Base-by-base conservation (phyloP, 2,113 vertebrate species). In the Notothenia rossii region DNA sequence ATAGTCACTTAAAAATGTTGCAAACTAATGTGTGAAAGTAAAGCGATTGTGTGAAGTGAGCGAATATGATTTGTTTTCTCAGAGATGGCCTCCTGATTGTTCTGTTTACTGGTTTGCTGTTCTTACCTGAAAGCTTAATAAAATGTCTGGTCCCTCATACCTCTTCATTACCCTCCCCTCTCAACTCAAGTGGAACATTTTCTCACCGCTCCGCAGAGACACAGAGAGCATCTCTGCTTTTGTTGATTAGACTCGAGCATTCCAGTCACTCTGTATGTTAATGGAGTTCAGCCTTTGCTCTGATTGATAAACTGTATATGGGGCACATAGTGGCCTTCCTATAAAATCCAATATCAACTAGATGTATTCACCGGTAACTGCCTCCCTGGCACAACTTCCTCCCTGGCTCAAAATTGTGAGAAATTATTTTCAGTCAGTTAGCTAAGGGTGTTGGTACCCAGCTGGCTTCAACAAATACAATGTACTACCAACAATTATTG, bases 141-240 rank as follows among this genome's bases (percentile, higher is more conserved):
- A 77, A 74, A 75, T 91, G 81, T 72, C 36, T 33, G n/a, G 62
- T 65, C 54, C 66, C 68, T 74, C 68, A 59, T 81, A 60, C 56
- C 53, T 84, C 60, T 85, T 77, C 60, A 73, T 87, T 87, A 77
- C 43, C 29, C 15, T 56, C 18, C 59, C 53, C 73, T 74, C 68
- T 85, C 66, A 71, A 45, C 67, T 88, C 50, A 54, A 88, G 84
- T 88, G 76, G 70, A 83, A 86, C 88, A 79, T 51, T 67, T 65
- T 59, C 45, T 66, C 60, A 14, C 43, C 45, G 50, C 58, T 62
- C 81, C 43, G 63, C 65, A 36, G 54, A 86, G 72, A 66, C 70
- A 61, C 60, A 2, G 4, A 22, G 71, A 67, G 58, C 60, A 53
- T 80, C 43, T 64, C 51, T 33, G 65, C 70, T 86, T 53, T 48